Evolutionary conservation across 2,797 vertebrate species (phyloP).

Genomic region (Odontamblyopus lacepedii): DNA sequence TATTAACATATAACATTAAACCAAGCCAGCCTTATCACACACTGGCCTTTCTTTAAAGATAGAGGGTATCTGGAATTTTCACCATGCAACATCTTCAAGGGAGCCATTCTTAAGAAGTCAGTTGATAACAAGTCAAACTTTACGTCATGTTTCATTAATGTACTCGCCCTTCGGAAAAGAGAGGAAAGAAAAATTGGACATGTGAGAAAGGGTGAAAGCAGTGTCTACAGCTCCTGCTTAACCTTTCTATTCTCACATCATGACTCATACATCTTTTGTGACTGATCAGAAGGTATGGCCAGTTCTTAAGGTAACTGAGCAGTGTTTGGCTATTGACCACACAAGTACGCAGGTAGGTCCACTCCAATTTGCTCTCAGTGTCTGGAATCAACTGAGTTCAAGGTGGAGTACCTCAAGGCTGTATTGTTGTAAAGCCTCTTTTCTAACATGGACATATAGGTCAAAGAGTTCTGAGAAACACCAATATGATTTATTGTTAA

Average conservation of each 20-base stretch:
- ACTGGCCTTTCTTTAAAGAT: neutral
- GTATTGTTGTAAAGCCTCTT: neutral
- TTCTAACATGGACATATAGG: neutral
- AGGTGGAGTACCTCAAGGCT: slow-evolving; percentile 12
- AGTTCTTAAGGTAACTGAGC: neutral
- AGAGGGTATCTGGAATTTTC: neutral
- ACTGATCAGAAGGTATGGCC: neutral
- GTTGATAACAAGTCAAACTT: neutral
- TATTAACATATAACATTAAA: slow-evolving; percentile 3
- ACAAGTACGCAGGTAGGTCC: neutral
- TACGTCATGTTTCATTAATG: neutral
- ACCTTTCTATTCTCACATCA: neutral
- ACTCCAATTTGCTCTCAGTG: neutral
- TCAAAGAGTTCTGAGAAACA: neutral
- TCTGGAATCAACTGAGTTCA: neutral
- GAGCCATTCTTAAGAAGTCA: neutral
- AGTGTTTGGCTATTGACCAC: neutral
- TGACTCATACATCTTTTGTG: neutral
- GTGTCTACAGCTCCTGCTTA: neutral
- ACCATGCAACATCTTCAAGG: slow-evolving; percentile 6
- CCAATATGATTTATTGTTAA: too few relatives aligned
- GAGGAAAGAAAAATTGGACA: neutral
- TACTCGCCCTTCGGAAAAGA: neutral
- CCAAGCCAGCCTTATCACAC: slow-evolving; percentile 3
- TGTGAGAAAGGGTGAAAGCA: neutral